phyloP scores from a whole-genome alignment of 2,797 vertebrate species.

The Rhinatrema bivittatum region DNA sequence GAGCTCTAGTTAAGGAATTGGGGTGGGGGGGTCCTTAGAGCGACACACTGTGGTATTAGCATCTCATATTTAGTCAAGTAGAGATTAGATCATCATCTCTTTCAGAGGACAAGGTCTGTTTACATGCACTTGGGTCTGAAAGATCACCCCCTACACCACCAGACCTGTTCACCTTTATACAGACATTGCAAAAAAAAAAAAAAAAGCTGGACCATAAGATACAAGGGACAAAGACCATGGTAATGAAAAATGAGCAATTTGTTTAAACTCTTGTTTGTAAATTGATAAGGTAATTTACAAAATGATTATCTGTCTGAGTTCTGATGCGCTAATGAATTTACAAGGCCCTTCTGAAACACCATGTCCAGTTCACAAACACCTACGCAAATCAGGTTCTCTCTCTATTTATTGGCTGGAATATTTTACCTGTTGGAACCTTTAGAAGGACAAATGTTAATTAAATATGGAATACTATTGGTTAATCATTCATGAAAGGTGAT shows the following conservation, averaged over 20 bases:
- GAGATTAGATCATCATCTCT: too few species aligned
- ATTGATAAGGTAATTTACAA: slow-evolving; percentile 18
- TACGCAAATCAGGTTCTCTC: slow-evolving; percentile 18
- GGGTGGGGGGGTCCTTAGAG: too few species aligned
- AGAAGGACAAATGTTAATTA: background rate
- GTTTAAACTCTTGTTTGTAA: slow-evolving; percentile 34
- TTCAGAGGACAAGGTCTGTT: too few species aligned
- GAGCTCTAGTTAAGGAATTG: too few species aligned
- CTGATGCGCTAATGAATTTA: background rate
- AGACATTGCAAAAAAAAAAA: background rate
- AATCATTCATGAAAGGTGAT: slow-evolving; percentile 28
- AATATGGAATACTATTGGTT: slow-evolving; percentile 14
- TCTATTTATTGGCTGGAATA: background rate
- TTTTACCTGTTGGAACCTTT: slow-evolving; percentile 6
- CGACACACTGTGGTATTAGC: too few species aligned
- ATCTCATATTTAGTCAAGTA: too few species aligned
- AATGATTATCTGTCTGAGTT: slow-evolving; percentile 6
- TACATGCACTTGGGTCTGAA: too few species aligned
- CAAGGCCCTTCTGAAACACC: slow-evolving; percentile 17
- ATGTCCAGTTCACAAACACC: background rate
- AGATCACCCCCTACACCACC: too few species aligned
- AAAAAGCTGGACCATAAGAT: background rate
- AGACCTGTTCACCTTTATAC: slow-evolving; percentile 16
- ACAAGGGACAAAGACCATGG: slow-evolving; percentile 1
- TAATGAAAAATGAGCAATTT: slow-evolving; percentile 4